phyloP scores from a whole-genome alignment of 2,797 vertebrate genomes.

The Protosalanx chinensis region DNA sequence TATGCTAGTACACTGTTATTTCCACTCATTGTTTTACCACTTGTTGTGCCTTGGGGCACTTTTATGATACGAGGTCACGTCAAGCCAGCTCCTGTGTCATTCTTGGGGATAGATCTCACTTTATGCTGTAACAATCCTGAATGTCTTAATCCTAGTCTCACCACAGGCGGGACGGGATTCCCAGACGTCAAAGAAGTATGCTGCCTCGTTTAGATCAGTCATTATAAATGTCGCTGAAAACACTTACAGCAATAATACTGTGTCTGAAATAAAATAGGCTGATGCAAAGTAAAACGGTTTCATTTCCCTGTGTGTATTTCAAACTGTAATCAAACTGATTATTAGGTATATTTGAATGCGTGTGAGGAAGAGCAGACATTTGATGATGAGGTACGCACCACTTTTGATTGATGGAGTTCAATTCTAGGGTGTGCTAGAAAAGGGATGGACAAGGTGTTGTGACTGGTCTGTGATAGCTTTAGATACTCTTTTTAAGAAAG shows the following conservation, averaged over 20 bases:
- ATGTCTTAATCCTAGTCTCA: slow-evolving; percentile 14
- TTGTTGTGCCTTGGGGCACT: slow-evolving; percentile 1
- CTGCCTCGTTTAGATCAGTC: slow-evolving; percentile 47
- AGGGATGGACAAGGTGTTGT: too few species aligned
- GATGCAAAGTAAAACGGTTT: slow-evolving; percentile 49
- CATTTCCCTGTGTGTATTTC: neutral
- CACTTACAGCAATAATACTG: slow-evolving; percentile 42
- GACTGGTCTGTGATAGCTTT: too few species aligned
- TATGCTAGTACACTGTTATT: slow-evolving; percentile 46
- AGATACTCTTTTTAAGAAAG: neutral
- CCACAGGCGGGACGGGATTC: neutral
- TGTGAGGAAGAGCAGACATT: neutral
- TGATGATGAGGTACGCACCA: neutral
- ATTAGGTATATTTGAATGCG: neutral
- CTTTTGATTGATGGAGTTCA: too few species aligned
- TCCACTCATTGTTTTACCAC: neutral
- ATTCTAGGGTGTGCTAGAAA: too few species aligned
- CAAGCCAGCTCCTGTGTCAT: slow-evolving; percentile 10
- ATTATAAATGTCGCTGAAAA: slow-evolving; percentile 25
- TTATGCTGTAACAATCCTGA: slow-evolving; percentile 6
- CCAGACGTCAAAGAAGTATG: slow-evolving; percentile 15
- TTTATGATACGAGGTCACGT: slow-evolving; percentile 15
- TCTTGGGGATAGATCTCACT: slow-evolving; percentile 11
- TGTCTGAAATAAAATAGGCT: slow-evolving; percentile 30
- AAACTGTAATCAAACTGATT: neutral